These are phyloP conservation scores for Oxystoma pomonae DNA, from an alignment of 2,888 invertebrate species.

Conservation along the genomic window DNA sequence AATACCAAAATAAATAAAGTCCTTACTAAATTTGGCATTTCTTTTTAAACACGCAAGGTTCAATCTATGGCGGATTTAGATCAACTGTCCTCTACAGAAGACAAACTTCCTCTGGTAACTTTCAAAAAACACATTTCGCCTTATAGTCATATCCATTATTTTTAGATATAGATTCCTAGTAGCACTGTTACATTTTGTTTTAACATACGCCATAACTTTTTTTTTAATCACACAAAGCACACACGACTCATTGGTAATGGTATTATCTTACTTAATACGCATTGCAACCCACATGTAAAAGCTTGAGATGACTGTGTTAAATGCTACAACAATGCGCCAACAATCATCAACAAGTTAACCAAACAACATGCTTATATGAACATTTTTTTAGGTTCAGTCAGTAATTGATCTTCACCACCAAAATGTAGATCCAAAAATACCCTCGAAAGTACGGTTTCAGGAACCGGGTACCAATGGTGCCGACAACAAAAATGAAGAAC, in stretches of 20 bases:
- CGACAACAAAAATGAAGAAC: slow-evolving; percentile 39
- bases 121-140: slow-evolving; percentile 32
- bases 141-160: slow-evolving; percentile 33
- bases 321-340: too few species aligned
- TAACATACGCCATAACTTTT: not conserved
- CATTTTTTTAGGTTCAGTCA: slow-evolving; percentile 81
- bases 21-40: not conserved
- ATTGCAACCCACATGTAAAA: too few species aligned
- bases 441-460: slow-evolving; percentile 84
- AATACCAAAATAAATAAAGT: too few species aligned
- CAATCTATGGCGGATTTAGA: slow-evolving; percentile 87
- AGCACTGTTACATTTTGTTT: not conserved
- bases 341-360: not conserved
- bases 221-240: not conserved
- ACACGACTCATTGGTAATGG: not conserved
- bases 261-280: too few species aligned
- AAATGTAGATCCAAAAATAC: slow-evolving; percentile 66
- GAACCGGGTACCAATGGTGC: slow-evolving; percentile 57
- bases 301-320: too few species aligned
- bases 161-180: slow-evolving; percentile 32
- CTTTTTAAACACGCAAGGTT: slow-evolving; percentile 52
- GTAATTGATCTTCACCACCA: slow-evolving; percentile 89
- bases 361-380: not conserved
- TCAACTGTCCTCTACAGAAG: slow-evolving; percentile 76
- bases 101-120: slow-evolving; percentile 87